phyloP scores from a whole-genome alignment of 2,888 invertebrate genomes.

The Drosophila conformis region DNA sequence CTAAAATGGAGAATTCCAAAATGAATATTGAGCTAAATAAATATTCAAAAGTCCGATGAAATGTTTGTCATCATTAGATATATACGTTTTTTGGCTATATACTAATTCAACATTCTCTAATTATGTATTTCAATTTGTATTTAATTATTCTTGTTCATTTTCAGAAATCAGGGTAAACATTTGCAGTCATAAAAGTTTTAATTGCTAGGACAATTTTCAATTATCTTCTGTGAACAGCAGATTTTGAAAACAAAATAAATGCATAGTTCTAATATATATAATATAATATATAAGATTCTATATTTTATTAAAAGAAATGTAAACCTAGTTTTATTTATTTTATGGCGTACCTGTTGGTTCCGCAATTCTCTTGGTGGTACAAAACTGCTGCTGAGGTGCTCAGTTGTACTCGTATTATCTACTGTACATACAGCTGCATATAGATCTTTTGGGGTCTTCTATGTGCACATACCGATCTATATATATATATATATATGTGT shows the following conservation, averaged over 20 bases:
- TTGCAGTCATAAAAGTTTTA: neutral
- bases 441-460: slow-evolving; percentile 35
- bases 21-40: neutral
- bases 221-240: neutral
- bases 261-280: neutral
- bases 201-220: neutral
- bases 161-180: neutral
- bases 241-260: neutral
- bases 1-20: neutral
- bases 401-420: slow-evolving; percentile 60
- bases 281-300: neutral
- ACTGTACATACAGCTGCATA: slow-evolving; percentile 37
- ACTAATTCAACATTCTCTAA: neutral
- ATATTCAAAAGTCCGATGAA: neutral
- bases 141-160: neutral
- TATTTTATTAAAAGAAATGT: neutral
- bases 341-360: slow-evolving; percentile 79
- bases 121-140: accelerated
- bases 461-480: slow-evolving; percentile 40
- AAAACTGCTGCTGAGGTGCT: slow-evolving; percentile 56
- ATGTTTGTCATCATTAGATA: neutral
- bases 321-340: neutral
- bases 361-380: slow-evolving; percentile 79
- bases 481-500: neutral
- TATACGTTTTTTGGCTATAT: accelerated